phyloP scores from a whole-genome alignment of 2,797 vertebrate genomes.

The Spheniscus humboldti region DNA sequence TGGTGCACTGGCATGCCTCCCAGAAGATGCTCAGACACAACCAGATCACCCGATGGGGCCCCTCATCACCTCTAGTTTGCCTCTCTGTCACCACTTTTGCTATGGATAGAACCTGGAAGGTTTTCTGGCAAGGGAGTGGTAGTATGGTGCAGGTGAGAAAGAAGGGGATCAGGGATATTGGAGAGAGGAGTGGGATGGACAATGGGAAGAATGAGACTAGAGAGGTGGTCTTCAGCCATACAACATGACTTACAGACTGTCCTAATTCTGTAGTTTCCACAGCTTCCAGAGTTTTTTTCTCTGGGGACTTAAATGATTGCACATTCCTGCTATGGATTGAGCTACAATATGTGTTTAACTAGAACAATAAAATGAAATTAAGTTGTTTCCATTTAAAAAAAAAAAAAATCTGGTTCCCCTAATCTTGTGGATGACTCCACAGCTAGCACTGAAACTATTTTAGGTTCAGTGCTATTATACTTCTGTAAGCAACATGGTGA shows the following conservation, averaged over 20 bases:
- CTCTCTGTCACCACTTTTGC: not conserved
- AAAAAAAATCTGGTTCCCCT: not conserved
- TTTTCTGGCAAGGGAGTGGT: not conserved
- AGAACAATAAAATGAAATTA: not conserved
- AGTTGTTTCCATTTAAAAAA: not conserved
- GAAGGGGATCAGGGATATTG: not conserved
- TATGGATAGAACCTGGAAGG: not conserved
- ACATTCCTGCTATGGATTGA: not conserved
- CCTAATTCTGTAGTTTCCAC: not conserved
- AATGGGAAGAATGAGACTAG: not conserved
- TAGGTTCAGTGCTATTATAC: not conserved
- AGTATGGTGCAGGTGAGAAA: not conserved
- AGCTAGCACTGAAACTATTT: not conserved
- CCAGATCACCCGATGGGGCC: accelerated
- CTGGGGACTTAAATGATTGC: not conserved
- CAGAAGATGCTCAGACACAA: not conserved
- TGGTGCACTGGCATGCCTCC: not conserved
- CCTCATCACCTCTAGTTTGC: not conserved
- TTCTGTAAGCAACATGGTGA: not conserved
- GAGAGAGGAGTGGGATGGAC: not conserved
- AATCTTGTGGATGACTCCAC: not conserved
- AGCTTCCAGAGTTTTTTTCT: not conserved
- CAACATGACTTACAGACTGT: not conserved
- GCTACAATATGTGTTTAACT: not conserved
- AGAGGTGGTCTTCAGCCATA: not conserved